Percentiles rank a stretch among this genome's conserved stretches.
These are phyloP conservation scores for Fragum fragum DNA, from an alignment of 2,888 invertebrate genomes.

Conservation along the genomic window DNA sequence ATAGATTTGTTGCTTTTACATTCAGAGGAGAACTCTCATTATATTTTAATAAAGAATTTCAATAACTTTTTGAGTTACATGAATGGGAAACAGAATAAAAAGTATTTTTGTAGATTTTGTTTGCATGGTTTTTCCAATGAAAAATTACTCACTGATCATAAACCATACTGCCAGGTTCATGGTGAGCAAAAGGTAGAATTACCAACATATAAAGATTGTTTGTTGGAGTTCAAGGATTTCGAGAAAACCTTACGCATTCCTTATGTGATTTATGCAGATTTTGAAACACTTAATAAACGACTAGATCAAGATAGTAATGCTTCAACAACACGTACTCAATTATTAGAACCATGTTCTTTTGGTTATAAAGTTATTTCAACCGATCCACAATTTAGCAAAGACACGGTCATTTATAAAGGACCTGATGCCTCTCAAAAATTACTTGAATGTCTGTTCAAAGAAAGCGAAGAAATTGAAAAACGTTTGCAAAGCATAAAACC, in stretches of 20 bases:
- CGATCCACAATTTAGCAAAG: constrained; percentile 34
- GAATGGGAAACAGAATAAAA: not conserved
- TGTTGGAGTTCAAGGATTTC: constrained; percentile 51
- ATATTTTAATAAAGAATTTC: constrained; percentile 40
- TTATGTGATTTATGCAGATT: constrained; percentile 60
- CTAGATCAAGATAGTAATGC: constrained; percentile 1
- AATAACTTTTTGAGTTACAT: constrained; percentile 36
- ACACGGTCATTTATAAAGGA: constrained; percentile 54
- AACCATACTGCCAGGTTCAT: constrained; percentile 44
- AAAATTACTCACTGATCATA: constrained; percentile 40
- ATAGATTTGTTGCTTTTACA: constrained; percentile 40
- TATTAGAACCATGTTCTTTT: constrained; percentile 53
- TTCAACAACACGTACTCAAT: constrained; percentile 35
- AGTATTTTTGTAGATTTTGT: constrained; percentile 43
- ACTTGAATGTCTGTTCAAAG: constrained; percentile 43
- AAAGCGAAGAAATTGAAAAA: constrained; percentile 47
- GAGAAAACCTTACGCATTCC: constrained; percentile 50
- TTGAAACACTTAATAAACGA: constrained; percentile 52
- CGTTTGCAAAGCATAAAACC: constrained; percentile 46
- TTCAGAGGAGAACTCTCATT: constrained; percentile 42
- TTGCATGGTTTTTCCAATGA: constrained; percentile 44
- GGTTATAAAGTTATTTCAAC: constrained; percentile 53
- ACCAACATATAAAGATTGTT: constrained; percentile 42
- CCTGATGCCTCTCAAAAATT: constrained; percentile 51
- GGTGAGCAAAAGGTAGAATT: constrained; percentile 51